Evolutionary conservation across 2,888 invertebrate genomes (phyloP).

Genomic region (Agonum fuliginosum): DNA sequence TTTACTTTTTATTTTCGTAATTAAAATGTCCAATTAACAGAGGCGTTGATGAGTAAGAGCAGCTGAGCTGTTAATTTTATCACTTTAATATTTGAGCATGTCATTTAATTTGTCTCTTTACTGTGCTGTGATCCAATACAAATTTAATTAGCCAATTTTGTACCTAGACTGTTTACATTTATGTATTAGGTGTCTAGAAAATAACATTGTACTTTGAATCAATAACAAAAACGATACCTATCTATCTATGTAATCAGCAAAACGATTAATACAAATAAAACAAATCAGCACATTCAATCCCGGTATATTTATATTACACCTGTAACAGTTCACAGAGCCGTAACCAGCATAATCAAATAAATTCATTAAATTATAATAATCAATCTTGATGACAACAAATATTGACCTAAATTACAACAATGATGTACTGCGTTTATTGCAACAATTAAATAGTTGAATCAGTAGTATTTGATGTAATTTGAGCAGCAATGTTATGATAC

Average conservation of each 20-base stretch:
- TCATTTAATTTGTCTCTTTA: neutral
- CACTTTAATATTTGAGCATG: neutral
- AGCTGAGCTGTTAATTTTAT: neutral
- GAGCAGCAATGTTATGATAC: no score
- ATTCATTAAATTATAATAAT: no score
- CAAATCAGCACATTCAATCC: slow-evolving; percentile 5
- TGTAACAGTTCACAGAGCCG: no score
- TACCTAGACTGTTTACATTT: no score
- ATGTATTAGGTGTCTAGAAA: no score
- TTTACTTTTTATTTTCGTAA: slow-evolving; percentile 16
- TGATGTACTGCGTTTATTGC: no score
- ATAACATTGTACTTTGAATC: neutral
- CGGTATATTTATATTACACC: neutral
- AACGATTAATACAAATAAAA: neutral
- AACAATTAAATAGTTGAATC: no score
- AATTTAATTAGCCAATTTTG: no score
- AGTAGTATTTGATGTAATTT: no score
- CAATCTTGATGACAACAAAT: no score
- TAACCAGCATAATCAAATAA: no score
- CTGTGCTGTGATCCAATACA: no score
- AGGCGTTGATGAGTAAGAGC: neutral
- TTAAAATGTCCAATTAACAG: slow-evolving; percentile 14
- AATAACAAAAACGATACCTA: neutral
- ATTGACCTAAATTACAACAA: neutral
- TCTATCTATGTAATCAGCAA: neutral